Conservation (phyloP, 2,797 vertebrate genomes). For the Galagoides demidoff region DNA sequence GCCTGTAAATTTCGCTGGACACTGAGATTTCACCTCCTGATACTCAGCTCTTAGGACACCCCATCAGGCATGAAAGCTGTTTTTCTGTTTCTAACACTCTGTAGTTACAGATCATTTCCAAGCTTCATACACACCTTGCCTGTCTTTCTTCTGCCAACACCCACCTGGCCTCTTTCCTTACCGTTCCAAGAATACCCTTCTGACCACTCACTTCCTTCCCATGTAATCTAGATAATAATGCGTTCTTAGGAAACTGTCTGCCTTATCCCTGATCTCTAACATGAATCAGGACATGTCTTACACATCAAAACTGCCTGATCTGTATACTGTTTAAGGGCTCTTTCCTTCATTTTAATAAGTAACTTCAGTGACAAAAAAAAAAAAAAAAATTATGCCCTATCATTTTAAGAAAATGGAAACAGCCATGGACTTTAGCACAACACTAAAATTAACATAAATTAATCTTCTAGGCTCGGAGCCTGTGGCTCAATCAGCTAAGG, state of each 20-base stretch:
- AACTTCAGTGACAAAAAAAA: constrained; percentile 18
- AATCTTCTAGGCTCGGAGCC: neutral
- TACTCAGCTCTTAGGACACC: neutral
- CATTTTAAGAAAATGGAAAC: constrained; percentile 58
- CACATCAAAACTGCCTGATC: neutral
- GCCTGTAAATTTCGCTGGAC: neutral
- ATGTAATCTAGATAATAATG: neutral
- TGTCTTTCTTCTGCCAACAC: neutral
- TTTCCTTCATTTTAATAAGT: constrained; percentile 45
- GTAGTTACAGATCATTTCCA: neutral
- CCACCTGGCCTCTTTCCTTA: neutral
- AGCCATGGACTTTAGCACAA: constrained; percentile 8
- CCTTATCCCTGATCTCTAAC: neutral
- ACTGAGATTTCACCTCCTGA: neutral
- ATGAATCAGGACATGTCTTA: neutral
- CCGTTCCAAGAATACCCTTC: neutral
- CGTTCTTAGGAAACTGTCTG: neutral
- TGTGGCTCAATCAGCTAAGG: too few relatives aligned
- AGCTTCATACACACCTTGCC: neutral
- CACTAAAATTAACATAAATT: neutral
- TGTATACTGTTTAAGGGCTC: neutral
- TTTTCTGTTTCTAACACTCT: neutral
- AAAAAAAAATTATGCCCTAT: neutral
- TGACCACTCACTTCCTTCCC: constrained; percentile 5
- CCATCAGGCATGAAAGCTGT: neutral